Percentiles rank a stretch among this genome's conserved stretches.
These are phyloP conservation scores for Remorina albescens DNA, from an alignment of 2,797 vertebrate genomes.

Conservation along the genomic window DNA sequence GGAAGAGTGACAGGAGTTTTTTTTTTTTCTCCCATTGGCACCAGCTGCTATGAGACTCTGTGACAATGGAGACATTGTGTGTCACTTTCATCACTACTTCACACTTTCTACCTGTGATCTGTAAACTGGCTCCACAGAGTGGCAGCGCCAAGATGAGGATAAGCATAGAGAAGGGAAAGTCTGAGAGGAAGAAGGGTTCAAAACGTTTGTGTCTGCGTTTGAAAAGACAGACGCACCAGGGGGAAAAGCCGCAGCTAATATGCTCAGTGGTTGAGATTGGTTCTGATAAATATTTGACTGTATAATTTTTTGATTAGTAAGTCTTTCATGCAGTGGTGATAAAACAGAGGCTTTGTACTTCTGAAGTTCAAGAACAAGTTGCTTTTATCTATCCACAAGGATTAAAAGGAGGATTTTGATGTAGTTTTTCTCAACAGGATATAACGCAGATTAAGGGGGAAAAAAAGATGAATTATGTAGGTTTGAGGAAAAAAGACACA, in stretches of 20 bases:
- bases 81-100: not conserved
- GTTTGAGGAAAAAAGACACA: no score
- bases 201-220: not conserved
- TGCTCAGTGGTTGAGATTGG: not conserved
- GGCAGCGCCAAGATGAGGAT: not conserved
- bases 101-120: not conserved
- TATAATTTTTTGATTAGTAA: constrained; percentile 1
- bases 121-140: not conserved
- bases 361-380: not conserved
- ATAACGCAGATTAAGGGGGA: constrained; percentile 4
- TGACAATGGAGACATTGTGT: not conserved
- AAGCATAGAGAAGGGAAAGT: not conserved
- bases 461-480: not conserved
- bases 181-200: not conserved
- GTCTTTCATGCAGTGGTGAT: not conserved
- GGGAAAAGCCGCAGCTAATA: not conserved
- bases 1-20: not conserved
- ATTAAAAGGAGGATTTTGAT: constrained; percentile 8
- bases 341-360: constrained; percentile 2
- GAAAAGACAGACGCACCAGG: not conserved
- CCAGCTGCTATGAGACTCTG: not conserved
- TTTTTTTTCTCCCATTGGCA: not conserved
- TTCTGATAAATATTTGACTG: constrained; percentile 18
- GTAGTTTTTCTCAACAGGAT: constrained; percentile 2
- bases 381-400: constrained; percentile 21